phyloP scores from a whole-genome alignment of 2,888 invertebrate species.

The Hetaerina titia region DNA sequence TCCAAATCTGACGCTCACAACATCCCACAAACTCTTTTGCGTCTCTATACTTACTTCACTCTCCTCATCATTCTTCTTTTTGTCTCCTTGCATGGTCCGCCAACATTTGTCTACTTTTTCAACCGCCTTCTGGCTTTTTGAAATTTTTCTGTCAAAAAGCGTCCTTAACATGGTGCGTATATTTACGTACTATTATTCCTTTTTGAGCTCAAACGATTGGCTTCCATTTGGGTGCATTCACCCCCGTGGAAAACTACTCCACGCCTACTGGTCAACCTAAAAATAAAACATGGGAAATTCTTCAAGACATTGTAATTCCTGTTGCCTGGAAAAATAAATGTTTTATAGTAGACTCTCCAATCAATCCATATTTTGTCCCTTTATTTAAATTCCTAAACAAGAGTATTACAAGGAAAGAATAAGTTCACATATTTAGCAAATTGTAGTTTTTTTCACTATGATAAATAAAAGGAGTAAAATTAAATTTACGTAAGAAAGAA shows the following conservation, averaged over 20 bases:
- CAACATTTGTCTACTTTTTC: not conserved
- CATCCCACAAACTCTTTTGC: not conserved
- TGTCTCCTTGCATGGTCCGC: not conserved
- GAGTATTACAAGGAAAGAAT: no score
- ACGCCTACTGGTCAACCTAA: not conserved
- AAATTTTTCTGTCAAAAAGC: not conserved
- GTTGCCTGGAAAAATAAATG: not conserved
- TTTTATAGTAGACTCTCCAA: no score
- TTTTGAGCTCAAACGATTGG: not conserved
- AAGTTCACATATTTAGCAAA: no score
- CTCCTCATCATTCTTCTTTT: no score
- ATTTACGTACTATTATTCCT: not conserved
- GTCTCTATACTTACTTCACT: not conserved
- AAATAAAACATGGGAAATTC: not conserved
- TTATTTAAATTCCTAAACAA: no score
- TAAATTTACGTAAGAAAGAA: no score
- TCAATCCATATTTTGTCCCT: no score
- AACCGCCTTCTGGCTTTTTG: not conserved
- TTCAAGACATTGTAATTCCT: not conserved
- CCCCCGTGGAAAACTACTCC: not conserved
- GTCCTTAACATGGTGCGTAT: not conserved
- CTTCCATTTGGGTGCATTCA: not conserved
- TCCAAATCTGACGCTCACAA: not conserved
- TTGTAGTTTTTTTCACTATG: no score
- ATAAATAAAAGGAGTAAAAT: no score